Evolutionary conservation across 1,140 invertebrate species (phyloP), one percentile per base, ranked within the genome.

Genomic region (Plodia interpunctella): DNA sequence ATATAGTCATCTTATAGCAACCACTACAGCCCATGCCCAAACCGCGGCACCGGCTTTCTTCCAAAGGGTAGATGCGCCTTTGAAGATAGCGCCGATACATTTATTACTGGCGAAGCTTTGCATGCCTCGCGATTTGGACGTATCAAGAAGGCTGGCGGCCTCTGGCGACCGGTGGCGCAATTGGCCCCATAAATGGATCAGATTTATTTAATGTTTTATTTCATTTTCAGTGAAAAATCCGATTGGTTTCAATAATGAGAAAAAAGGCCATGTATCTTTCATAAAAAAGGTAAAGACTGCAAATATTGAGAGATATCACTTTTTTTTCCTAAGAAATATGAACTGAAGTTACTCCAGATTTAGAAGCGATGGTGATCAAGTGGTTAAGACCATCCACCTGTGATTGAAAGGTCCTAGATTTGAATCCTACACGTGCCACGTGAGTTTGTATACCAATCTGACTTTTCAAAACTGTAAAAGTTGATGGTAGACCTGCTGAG

Each of bases 81-180:
- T 79, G 76, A 76, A 76, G 74, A 75, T 74, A 76, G 72, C 76
- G 76, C 59, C 74, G 62, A 78, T 76, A 76, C 76, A 75, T 79
- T 79, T 76, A 76, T 74, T 72, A 70, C 65, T 44, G 52, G 58
- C 25, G 9, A 35, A 55, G 60, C 57, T 71, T 71, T 78, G 71
- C 71, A 75, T 72, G 60, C 57, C 67, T 67, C 64, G 67, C 51
- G 51, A 53, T 53, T 53, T 25, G 51, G 51, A 53, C 19, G 55
- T 53, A 55, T 63, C 21, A 38, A 35, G 13, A 11, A 13, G 21
- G 21, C 21, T 35, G 32, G 32, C 32, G 32, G 32, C 32, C 32
- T 10, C 32, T 35, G 32, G 32, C 32, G 25, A 35, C 59, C 56
- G 21, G n/a, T 56, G 52, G 60, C 52, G 56, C 44, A 51, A 38